Percentiles rank a stretch among this genome's conserved stretches.
Conservation (phyloP, 1,140 invertebrate species). For the Proales similis region DNA sequence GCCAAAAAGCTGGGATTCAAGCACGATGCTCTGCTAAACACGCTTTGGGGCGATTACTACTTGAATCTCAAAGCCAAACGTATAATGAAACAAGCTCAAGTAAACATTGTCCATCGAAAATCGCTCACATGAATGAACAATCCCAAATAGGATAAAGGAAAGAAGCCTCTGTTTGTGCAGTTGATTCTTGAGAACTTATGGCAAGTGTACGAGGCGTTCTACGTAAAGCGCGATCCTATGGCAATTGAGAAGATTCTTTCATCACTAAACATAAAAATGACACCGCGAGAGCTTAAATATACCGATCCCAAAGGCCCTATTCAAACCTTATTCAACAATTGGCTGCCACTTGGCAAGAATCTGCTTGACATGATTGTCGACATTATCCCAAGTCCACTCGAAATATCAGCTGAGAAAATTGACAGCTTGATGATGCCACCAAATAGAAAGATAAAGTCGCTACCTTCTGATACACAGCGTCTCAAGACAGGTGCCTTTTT, state of each 20-base stretch:
- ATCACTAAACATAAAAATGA: conserved; percentile 25
- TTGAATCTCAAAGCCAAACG: conserved; percentile 76
- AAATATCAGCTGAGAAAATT: conserved; percentile 68
- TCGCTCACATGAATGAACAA: not conserved
- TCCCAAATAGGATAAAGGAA: conserved; percentile 64
- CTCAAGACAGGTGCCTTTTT: conserved; percentile 60
- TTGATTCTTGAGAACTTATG: conserved; percentile 89
- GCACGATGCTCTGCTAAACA: conserved; percentile 61
- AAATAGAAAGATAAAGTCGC: conserved; percentile 62
- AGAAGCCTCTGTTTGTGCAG: conserved; percentile 91
- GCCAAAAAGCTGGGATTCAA: conserved; percentile 68
- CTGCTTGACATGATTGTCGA: conserved; percentile 62
- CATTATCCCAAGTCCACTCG: conserved; percentile 70
- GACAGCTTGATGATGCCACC: conserved; percentile 66
- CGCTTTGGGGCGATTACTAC: conserved; percentile 92
- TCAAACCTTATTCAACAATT: conserved; percentile 21
- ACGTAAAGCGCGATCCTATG: not conserved
- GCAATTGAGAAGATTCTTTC: conserved; percentile 33
- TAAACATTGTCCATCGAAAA: conserved; percentile 37
- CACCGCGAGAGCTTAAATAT: conserved; percentile 33
- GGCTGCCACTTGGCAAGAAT: conserved; percentile 34
- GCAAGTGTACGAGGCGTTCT: conserved; percentile 43
- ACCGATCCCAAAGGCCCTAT: conserved; percentile 25
- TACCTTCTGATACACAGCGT: conserved; percentile 64
- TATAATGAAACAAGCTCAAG: conserved; percentile 80